Conservation (phyloP, 2,113 vertebrate genomes). For the Proteles cristata region DNA sequence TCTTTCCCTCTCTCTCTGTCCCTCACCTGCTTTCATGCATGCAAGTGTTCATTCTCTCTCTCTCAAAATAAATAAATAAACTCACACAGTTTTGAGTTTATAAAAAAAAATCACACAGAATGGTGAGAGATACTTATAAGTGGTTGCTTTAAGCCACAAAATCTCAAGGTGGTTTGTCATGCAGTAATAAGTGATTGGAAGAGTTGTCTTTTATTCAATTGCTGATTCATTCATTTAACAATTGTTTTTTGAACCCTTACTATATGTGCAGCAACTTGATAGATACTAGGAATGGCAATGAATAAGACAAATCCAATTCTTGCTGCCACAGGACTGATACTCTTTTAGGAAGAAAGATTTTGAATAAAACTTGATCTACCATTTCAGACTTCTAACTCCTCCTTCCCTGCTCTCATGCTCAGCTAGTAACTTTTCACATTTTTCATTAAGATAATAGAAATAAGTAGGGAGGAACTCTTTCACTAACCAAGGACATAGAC, state of each 20-base stretch:
- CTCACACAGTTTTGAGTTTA: too few species aligned
- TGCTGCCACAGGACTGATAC: not conserved
- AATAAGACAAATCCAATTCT: not conserved
- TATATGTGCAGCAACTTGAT: not conserved
- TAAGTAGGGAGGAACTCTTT: not conserved
- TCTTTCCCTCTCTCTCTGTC: too few species aligned
- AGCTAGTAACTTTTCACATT: not conserved
- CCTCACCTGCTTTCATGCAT: too few species aligned
- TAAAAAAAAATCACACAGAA: not conserved
- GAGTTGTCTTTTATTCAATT: not conserved
- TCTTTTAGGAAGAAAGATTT: not conserved
- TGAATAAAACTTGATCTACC: not conserved
- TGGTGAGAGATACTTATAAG: not conserved
- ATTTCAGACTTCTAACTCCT: not conserved
- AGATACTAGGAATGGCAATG: not conserved
- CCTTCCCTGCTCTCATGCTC: not conserved
- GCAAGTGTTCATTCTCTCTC: too few species aligned
- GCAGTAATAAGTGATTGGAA: not conserved
- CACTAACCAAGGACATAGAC: not conserved
- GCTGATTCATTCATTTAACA: not conserved
- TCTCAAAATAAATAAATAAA: too few species aligned
- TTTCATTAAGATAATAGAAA: not conserved
- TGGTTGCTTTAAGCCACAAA: not conserved
- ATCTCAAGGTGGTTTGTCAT: not conserved
- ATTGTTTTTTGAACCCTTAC: not conserved